Percentiles rank a stretch among this genome's conserved stretches.
Evolutionary conservation across 2,797 vertebrate species (phyloP).

Genomic region (Synaphobranchus kaupii): DNA sequence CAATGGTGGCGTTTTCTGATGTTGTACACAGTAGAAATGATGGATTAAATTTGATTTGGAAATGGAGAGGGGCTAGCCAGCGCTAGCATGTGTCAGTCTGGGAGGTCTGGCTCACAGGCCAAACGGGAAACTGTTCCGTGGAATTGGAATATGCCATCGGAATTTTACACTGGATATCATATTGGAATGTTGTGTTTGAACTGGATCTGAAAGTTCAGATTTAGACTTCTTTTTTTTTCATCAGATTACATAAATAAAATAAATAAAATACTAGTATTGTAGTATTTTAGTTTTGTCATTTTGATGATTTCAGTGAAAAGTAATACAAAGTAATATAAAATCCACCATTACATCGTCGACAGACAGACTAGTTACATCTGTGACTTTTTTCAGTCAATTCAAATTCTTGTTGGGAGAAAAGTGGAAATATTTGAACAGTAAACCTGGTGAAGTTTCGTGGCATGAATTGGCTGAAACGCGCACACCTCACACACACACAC

Average conservation of each 20-base stretch:
- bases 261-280: no score
- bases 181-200: background rate
- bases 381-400: no score
- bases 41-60: slow-evolving; percentile 1
- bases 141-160: background rate
- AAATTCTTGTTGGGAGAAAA: no score
- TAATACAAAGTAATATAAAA: background rate
- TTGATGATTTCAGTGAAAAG: background rate
- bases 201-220: background rate
- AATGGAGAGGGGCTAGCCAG: background rate
- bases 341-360: background rate
- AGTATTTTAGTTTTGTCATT: background rate
- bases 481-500: no score
- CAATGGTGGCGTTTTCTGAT: background rate
- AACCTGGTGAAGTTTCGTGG: no score
- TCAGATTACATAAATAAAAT: background rate
- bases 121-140: background rate
- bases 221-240: background rate
- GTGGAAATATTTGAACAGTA: no score
- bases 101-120: background rate
- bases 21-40: background rate
- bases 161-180: background rate
- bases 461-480: no score
- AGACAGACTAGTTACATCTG: no score
- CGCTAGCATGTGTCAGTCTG: background rate